Evolutionary conservation across 2,888 invertebrate genomes (phyloP), one percentile per base, ranked within the genome.

Genomic region (Papilio gigon): DNA sequence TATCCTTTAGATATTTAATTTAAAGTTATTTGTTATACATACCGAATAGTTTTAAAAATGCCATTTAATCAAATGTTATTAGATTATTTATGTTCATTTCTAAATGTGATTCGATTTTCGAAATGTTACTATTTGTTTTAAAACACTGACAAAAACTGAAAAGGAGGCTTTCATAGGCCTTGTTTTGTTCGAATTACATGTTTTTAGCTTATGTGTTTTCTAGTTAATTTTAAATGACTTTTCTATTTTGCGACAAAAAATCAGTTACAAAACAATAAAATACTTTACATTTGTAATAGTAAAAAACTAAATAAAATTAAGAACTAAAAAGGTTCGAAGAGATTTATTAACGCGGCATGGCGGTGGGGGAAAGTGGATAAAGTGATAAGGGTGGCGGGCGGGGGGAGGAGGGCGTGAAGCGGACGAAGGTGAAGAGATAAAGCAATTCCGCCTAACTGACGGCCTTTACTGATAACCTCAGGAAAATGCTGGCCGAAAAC

Each of bases 371-470:
- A 40, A 53, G 67, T 67, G 67, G 67, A 67, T 67, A 62, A 67
- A 67, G 69, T 44, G 69, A 61, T 65, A 61, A 69, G 65, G 65
- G 61, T 42, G 68, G 64, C 20, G 70, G 67, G 65, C 67, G 42
- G 70, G 53, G 50, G 70, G 65, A 72, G 73, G n/a, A n/a, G 74
- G 76, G 76, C 64, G 75, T 71, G 72, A 74, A 73, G 72, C 58
- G 58, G 30, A 53, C 75, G 77, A 79, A 85, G 85, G 85, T 85
- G 83, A 85, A 78, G 81, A 85, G 83, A 87, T 87, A 80, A 81
- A 80, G 80, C 76, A 84, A 87, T 87, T 84, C 82, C 82, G 79
- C 79, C 81, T 84, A 85, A 85, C 84, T 80, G 78, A 75, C 78
- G 77, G 78, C 78, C 84, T 83, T 84, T 83, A 80, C 76, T 77